Percentiles rank a stretch among this genome's conserved stretches.
These are phyloP conservation scores for Leptinotarsa juncta DNA, from an alignment of 2,888 invertebrate genomes.

Conservation along the genomic window DNA sequence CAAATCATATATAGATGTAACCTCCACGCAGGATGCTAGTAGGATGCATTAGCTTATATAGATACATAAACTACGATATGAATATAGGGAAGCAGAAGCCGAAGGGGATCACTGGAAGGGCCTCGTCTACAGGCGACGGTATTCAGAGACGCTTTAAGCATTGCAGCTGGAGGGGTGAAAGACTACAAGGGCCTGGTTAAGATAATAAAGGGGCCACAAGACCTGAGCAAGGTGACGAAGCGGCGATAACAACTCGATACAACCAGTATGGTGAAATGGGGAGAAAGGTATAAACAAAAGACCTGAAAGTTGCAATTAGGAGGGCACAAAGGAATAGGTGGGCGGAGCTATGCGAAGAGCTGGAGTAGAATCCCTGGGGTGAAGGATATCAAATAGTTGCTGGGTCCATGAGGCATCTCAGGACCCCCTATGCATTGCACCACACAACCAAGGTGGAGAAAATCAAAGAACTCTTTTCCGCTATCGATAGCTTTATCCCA, in stretches of 20 bases:
- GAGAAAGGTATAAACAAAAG: too few species aligned
- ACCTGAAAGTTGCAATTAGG: not conserved
- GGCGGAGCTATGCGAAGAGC: not conserved
- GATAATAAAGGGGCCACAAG: not conserved
- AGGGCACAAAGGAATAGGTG: not conserved
- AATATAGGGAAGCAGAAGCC: not conserved
- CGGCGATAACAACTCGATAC: too few species aligned
- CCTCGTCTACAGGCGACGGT: not conserved
- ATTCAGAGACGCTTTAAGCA: not conserved
- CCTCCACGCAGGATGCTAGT: not conserved
- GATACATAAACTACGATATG: slow-evolving; percentile 6
- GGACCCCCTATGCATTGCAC: too few species aligned
- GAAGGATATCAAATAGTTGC: slow-evolving; percentile 9
- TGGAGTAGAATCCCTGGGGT: slow-evolving; percentile 17
- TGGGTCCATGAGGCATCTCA: not conserved
- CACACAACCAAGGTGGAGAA: too few species aligned
- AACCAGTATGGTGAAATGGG: slow-evolving; percentile 22
- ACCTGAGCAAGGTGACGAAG: not conserved
- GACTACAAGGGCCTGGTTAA: too few species aligned
- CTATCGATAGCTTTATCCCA: too few species aligned
- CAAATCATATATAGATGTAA: slow-evolving; percentile 15
- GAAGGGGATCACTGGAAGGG: not conserved
- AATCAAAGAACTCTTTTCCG: too few species aligned
- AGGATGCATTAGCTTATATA: slow-evolving; percentile 6
- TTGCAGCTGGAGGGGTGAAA: not conserved